Conservation (phyloP, 2,888 invertebrate genomes). For the Drosophila ezoana region DNA sequence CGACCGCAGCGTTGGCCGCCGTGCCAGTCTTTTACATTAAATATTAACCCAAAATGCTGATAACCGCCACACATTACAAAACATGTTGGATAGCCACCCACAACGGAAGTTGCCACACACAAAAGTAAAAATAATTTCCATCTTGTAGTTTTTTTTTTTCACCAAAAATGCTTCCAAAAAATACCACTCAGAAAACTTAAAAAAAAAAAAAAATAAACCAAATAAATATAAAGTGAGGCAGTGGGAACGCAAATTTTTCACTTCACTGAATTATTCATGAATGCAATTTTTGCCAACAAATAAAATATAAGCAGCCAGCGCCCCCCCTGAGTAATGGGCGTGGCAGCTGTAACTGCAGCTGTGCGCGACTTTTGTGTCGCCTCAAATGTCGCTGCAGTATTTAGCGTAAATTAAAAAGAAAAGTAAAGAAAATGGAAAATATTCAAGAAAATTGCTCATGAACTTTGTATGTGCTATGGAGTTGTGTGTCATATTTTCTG, state of each 20-base stretch:
- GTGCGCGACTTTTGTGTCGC: constrained; percentile 50
- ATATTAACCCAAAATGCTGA: constrained; percentile 78
- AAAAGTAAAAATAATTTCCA: constrained; percentile 57
- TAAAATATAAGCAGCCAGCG: constrained; percentile 68
- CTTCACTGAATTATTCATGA: constrained; percentile 82
- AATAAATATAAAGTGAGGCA: constrained; percentile 27
- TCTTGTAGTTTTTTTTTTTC: constrained; percentile 36
- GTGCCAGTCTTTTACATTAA: constrained; percentile 75
- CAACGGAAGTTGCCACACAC: constrained; percentile 41
- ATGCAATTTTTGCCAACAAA: constrained; percentile 81
- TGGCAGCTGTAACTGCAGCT: constrained; percentile 45
- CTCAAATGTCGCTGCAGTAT: constrained; percentile 64
- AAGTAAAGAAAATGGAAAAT: constrained; percentile 31
- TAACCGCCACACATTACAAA: constrained; percentile 68
- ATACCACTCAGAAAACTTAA: constrained; percentile 17
- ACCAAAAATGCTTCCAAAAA: constrained; percentile 34
- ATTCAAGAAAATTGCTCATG: constrained; percentile 46
- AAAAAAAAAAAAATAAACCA: constrained; percentile 13
- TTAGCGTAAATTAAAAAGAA: constrained; percentile 69
- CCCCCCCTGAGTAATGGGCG: constrained; percentile 28
- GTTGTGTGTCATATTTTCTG: constrained; percentile 42
- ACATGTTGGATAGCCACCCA: constrained; percentile 36
- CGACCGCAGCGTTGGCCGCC: constrained; percentile 53
- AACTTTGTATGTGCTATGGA: constrained; percentile 65
- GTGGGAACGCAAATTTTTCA: constrained; percentile 66